Percentiles rank a stretch among this genome's conserved stretches.
These are phyloP conservation scores for Coilia nasus DNA, from an alignment of 2,797 vertebrate species.

Conservation along the genomic window DNA sequence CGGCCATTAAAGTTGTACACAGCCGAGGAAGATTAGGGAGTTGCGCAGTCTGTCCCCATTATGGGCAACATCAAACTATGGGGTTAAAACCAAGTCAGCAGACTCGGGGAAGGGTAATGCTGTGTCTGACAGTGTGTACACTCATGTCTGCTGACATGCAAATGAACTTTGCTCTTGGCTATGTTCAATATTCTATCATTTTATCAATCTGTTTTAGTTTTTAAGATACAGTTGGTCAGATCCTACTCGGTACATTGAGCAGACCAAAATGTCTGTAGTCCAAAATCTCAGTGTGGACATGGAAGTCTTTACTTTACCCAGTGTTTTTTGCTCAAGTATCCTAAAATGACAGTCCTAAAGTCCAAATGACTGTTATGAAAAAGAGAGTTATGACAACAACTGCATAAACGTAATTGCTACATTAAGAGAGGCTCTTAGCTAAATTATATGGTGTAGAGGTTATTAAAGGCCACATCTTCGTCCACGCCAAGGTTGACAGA, in stretches of 20 bases:
- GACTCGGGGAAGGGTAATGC: neutral
- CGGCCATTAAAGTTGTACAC: slow-evolving; percentile 62
- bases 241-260: too few species aligned
- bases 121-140: neutral
- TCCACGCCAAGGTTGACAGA: too few species aligned
- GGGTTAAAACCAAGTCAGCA: slow-evolving; percentile 1
- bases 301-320: neutral
- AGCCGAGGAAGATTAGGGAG: slow-evolving; percentile 39
- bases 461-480: neutral
- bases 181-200: too few species aligned
- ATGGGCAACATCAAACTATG: neutral
- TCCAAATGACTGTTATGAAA: neutral
- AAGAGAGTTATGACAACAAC: neutral
- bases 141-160: too few species aligned
- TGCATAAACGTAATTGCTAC: neutral
- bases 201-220: too few species aligned
- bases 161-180: too few species aligned
- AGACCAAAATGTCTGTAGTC: neutral
- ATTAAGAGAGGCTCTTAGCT: neutral
- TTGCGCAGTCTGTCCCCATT: neutral
- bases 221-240: too few species aligned
- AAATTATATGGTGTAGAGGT: neutral
- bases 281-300: neutral
- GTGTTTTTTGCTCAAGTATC: neutral
- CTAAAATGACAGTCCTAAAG: neutral